A percentile compares a stretch with the other conserved stretches of the same genome.
Conservation (phyloP, 30 jellyfish, hydroid and myxozoan species). For the Aurelia coerulea region DNA sequence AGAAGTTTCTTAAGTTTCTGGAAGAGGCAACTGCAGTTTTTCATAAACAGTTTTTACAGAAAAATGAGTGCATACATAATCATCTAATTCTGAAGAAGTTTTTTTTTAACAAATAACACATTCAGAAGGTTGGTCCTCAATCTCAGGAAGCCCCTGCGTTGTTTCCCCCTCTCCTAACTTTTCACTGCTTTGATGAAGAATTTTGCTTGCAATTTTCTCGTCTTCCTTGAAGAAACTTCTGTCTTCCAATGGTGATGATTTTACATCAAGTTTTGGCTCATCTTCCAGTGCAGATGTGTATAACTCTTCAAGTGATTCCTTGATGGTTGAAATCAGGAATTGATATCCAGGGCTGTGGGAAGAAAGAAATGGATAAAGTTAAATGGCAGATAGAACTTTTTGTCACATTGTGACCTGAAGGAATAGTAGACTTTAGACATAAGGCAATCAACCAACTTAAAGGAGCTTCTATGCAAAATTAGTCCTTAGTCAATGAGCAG, state of each 20-base stretch:
- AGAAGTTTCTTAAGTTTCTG: no score
- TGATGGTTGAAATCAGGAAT: constrained; percentile 56
- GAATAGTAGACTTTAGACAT: no score
- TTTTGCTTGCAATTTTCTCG: background rate
- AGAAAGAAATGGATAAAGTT: no score
- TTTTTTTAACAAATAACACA: constrained; percentile 26
- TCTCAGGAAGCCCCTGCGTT: background rate
- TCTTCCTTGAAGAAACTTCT: constrained; percentile 41
- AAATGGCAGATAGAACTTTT: no score
- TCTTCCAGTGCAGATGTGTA: constrained; percentile 58
- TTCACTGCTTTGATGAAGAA: constrained; percentile 12
- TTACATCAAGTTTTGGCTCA: constrained; percentile 52
- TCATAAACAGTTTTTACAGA: no score
- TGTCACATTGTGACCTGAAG: no score
- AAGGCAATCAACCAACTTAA: no score
- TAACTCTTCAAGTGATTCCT: constrained; percentile 64
- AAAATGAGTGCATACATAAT: no score
- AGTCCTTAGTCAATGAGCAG: no score
- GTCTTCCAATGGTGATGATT: constrained; percentile 41
- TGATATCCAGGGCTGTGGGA: constrained; percentile 74
- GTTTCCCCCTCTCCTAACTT: constrained; percentile 32
- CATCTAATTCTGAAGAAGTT: no score
- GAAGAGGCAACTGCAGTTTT: no score
- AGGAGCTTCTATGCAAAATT: no score
- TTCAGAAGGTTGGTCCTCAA: constrained; percentile 56